Conservation (phyloP, 2,888 invertebrate genomes). For the Noctua janthe region DNA sequence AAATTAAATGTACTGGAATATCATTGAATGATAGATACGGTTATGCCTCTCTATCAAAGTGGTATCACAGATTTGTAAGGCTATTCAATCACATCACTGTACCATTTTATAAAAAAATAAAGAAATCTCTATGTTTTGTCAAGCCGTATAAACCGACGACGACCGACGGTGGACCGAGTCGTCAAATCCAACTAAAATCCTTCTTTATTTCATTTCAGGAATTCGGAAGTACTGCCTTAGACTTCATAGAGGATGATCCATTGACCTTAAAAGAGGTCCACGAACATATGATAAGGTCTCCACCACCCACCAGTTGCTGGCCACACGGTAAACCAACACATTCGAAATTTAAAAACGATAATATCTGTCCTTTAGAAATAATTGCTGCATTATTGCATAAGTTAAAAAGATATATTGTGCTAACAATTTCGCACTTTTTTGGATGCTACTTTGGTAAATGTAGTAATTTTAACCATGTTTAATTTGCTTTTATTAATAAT, state of each 20-base stretch:
- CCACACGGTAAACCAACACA: constrained; percentile 87
- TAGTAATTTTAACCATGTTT: constrained; percentile 30
- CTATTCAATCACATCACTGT: not conserved
- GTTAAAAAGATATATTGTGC: constrained; percentile 45
- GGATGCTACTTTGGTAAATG: constrained; percentile 40
- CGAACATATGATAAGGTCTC: constrained; percentile 95
- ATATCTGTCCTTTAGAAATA: constrained; percentile 6
- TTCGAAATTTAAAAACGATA: constrained; percentile 14
- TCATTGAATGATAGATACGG: not conserved
- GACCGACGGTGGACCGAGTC: not conserved
- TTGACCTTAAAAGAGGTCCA: constrained; percentile 94
- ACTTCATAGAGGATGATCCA: constrained; percentile 92
- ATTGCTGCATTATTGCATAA: constrained; percentile 14
- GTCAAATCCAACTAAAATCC: not conserved
- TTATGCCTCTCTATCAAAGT: not conserved
- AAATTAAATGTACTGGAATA: constrained; percentile 3
- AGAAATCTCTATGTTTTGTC: not conserved
- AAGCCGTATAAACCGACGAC: not conserved
- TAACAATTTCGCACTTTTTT: constrained; percentile 38
- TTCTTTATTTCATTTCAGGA: constrained; percentile 78
- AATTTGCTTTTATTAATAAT: constrained; percentile 1
- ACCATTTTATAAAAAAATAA: not conserved
- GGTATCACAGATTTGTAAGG: not conserved
- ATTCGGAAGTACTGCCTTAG: constrained; percentile 87
- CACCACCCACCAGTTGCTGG: constrained; percentile 94